Evolutionary conservation across 2,797 vertebrate genomes (phyloP), one percentile per base, ranked within the genome.

Genomic region (Gymnoscopelus microlampas): DNA sequence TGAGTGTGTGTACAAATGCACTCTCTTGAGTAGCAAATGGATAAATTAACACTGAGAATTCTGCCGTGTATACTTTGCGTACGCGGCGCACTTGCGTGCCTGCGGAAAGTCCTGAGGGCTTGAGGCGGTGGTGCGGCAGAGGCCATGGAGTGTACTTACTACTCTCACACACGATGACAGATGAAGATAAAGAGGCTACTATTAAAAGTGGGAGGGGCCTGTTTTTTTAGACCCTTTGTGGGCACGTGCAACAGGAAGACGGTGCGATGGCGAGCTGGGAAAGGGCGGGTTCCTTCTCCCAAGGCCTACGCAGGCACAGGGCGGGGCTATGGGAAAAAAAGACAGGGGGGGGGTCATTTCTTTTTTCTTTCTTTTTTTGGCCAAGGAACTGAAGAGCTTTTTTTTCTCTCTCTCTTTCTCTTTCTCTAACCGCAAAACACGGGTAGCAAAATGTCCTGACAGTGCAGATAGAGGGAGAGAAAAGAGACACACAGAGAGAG

Each of bases 131-230:
- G 78, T 74, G 47, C 71, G 60, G 66, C 73, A 84, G 79, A 85
- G 81, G 79, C 85, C 74, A 70, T 67, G 58, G 76, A 86, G 85
- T 84, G 71, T 74, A 79, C 66, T 85, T 57, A 78, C 81, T 79
- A 19, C 19, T 19, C 19, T 19, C 84, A 80, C 77, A 80, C 77
- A 80, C 57, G 88, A 93, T 93, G 92, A 94, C 87, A 90, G 89
- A 93, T 89, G 78, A 92, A 92, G 89, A 93, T 91, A 90, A 92
- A 93, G 90, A 88, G 77, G 71, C 70, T 76, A 76, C 85, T 87
- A 85, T 90, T 80, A 84, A 89, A 91, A 83, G 63, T 80, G 77
- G 87, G 85, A 82, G 84, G 80, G 75, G 67, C 74, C 74, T 88
- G 66, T 84, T 77, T 19, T 84, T 77, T 19, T 19, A 62, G 68